Evolutionary conservation across 2,888 invertebrate genomes (phyloP).

Genomic region (Antheraea yamamai): DNA sequence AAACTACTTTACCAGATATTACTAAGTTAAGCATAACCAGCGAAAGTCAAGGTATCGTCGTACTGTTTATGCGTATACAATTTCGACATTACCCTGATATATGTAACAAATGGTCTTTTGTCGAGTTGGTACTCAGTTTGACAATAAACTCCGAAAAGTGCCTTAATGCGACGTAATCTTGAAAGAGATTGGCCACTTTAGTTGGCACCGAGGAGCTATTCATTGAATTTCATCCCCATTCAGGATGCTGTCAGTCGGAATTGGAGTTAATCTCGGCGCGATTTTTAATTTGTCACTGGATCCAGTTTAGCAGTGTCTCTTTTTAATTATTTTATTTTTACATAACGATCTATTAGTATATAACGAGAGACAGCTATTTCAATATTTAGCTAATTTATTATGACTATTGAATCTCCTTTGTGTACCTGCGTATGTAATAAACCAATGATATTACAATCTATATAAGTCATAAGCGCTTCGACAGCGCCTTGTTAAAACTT

Average conservation of each 20-base stretch:
- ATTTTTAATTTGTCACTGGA: slow-evolving; percentile 34
- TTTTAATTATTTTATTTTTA: background rate
- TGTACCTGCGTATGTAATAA: background rate
- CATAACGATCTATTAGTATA: background rate
- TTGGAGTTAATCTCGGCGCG: slow-evolving; percentile 49
- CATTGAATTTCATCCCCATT: slow-evolving; percentile 58
- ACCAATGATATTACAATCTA: too few relatives aligned
- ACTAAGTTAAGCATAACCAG: background rate
- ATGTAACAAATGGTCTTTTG: slow-evolving; percentile 14
- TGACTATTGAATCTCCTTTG: background rate
- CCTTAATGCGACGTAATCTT: slow-evolving; percentile 56
- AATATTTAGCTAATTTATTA: background rate
- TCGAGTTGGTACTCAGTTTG: slow-evolving; percentile 2
- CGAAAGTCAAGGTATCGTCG: background rate
- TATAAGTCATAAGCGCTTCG: too few relatives aligned
- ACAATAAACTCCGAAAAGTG: slow-evolving; percentile 32
- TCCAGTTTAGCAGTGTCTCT: background rate
- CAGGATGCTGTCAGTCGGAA: slow-evolving; percentile 48
- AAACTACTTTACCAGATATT: background rate
- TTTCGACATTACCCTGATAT: background rate
- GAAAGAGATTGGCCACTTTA: slow-evolving; percentile 58
- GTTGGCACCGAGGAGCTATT: slow-evolving; percentile 48
- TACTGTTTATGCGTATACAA: background rate
- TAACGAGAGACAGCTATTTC: background rate
- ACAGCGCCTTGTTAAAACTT: too few relatives aligned